A percentile compares a stretch with the other conserved stretches of the same genome.
Conservation (phyloP, 2,113 vertebrate species). For the Indri indri region DNA sequence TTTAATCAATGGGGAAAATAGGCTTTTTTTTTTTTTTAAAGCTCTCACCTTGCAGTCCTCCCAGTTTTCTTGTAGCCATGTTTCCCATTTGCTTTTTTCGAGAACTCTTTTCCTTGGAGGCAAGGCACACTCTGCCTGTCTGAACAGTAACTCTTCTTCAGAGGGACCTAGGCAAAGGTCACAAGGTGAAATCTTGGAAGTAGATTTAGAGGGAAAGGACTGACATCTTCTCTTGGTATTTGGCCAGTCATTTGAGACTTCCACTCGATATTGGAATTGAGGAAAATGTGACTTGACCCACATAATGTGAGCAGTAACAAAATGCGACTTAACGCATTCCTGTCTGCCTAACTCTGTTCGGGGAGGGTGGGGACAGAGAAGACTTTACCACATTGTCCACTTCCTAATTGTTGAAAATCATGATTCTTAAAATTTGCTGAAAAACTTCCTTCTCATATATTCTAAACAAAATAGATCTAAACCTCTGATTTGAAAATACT, state of each 20-base stretch:
- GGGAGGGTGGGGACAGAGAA: background rate
- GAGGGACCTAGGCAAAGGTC: conserved; percentile 87
- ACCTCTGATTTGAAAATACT: background rate
- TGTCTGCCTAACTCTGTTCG: background rate
- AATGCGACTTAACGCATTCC: background rate
- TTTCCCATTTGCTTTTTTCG: conserved; percentile 88
- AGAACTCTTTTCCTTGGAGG: conserved; percentile 78
- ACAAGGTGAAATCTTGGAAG: background rate
- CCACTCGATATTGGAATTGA: background rate
- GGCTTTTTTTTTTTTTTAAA: background rate
- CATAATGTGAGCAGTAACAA: background rate
- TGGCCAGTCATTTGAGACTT: background rate
- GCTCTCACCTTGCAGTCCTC: conserved; percentile 92
- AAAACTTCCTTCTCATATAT: background rate
- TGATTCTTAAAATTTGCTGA: background rate
- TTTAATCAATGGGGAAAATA: background rate
- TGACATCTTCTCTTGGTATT: background rate
- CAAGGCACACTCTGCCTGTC: conserved; percentile 73
- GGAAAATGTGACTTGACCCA: background rate
- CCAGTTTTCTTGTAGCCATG: conserved; percentile 94
- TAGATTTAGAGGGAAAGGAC: background rate
- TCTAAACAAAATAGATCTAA: background rate
- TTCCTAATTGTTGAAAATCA: background rate
- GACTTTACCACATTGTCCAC: background rate
- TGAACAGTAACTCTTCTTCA: conserved; percentile 86